These are phyloP conservation scores for Crossocerus cetratus DNA, from an alignment of 2,888 invertebrate genomes.

Conservation along the genomic window DNA sequence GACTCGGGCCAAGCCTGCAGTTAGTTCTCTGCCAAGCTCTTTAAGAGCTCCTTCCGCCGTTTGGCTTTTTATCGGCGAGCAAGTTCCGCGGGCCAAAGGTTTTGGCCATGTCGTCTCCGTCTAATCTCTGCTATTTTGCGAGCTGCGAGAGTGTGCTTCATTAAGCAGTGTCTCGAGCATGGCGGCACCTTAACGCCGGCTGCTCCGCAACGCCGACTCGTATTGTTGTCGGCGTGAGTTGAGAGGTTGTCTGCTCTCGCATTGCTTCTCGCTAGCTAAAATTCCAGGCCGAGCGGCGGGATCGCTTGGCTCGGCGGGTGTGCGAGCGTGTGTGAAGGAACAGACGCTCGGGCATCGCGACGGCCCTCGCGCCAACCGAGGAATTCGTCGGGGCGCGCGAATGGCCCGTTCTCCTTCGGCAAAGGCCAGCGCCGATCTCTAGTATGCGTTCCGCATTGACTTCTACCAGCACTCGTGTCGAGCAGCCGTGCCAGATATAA, in stretches of 20 bases:
- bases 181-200: too few relatives aligned
- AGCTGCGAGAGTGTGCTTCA: too few relatives aligned
- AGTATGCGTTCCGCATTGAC: conserved; percentile 48
- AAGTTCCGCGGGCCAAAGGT: conserved; percentile 39
- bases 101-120: conserved; percentile 30
- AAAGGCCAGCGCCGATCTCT: conserved; percentile 34
- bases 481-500: conserved; percentile 27
- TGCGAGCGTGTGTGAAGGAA: too few relatives aligned
- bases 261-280: not conserved
- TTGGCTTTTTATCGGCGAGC: conserved; percentile 32
- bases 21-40: conserved; percentile 51
- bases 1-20: conserved; percentile 52
- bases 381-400: conserved; percentile 64
- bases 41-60: conserved; percentile 46
- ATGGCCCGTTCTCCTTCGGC: conserved; percentile 53
- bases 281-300: conserved; percentile 3
- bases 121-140: conserved; percentile 32
- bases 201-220: too few relatives aligned
- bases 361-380: conserved; percentile 56
- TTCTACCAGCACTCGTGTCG: conserved; percentile 21
- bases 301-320: too few relatives aligned
- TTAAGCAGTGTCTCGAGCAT: too few relatives aligned
- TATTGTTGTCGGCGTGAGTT: too few relatives aligned
- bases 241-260: too few relatives aligned
- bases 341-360: conserved; percentile 41